Conservation (phyloP, 2,797 vertebrate genomes). For the Lutjanus campechanus region DNA sequence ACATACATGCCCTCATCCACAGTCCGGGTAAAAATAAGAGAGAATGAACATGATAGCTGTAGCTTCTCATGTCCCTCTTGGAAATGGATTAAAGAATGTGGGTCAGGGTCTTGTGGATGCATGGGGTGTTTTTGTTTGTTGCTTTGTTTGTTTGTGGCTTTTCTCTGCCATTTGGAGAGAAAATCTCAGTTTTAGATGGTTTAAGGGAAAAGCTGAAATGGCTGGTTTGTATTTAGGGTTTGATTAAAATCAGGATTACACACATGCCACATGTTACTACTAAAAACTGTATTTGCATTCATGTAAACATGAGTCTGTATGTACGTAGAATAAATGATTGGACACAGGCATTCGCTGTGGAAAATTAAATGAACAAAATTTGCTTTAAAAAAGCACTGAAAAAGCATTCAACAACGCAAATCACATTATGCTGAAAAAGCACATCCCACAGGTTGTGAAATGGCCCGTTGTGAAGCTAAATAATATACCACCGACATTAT, state of each 20-base stretch:
- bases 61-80: slow-evolving; percentile 57
- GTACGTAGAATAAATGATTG: not conserved
- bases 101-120: slow-evolving; percentile 62
- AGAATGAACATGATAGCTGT: slow-evolving; percentile 61
- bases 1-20: slow-evolving; percentile 29
- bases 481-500: slow-evolving; percentile 39
- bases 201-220: not conserved
- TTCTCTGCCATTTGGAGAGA: slow-evolving; percentile 15
- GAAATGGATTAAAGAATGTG: slow-evolving; percentile 68
- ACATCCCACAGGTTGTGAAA: slow-evolving; percentile 55
- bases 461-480: slow-evolving; percentile 43
- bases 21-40: slow-evolving; percentile 66
- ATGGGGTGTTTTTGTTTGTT: slow-evolving; percentile 30
- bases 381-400: slow-evolving; percentile 15
- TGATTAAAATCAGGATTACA: not conserved
- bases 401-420: slow-evolving; percentile 37
- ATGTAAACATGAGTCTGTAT: not conserved
- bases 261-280: not conserved
- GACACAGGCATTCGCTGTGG: not conserved
- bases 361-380: slow-evolving; percentile 7
- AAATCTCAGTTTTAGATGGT: not conserved
- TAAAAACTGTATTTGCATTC: not conserved
- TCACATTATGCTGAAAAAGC: slow-evolving; percentile 47
- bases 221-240: not conserved
- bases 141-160: slow-evolving; percentile 24